Evolutionary conservation across 2,888 invertebrate species (phyloP).

Genomic region (Macrosoma leucophasiata): DNA sequence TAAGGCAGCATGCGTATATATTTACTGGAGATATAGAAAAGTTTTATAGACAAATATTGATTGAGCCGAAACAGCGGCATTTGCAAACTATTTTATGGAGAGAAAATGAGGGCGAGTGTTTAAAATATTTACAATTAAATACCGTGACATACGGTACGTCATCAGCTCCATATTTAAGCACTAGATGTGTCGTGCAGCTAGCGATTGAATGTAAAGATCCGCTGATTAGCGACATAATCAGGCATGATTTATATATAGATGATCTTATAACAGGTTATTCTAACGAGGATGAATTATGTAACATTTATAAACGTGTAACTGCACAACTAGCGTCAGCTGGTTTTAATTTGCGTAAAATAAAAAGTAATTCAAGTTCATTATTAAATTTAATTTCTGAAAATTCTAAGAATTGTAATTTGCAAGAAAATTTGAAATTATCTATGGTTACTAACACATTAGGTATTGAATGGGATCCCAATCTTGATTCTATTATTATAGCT

Average conservation of each 20-base stretch:
- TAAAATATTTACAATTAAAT: slow-evolving; percentile 22
- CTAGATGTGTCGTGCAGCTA: slow-evolving; percentile 11
- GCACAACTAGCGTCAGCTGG: slow-evolving; percentile 2
- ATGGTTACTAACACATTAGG: slow-evolving; percentile 4
- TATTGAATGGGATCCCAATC: slow-evolving; percentile 12
- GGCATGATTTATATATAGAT: slow-evolving; percentile 9
- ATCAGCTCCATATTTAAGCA: slow-evolving; percentile 15
- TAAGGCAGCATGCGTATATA: slow-evolving; percentile 29
- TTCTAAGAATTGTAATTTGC: background rate
- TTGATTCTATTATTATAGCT: slow-evolving; percentile 2
- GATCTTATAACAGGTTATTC: slow-evolving; percentile 6
- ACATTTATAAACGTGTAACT: background rate
- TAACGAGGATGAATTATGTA: background rate
- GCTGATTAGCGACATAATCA: slow-evolving; percentile 4
- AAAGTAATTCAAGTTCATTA: slow-evolving; percentile 6
- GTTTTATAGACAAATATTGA: slow-evolving; percentile 37
- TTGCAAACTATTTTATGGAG: slow-evolving; percentile 42
- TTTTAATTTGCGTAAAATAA: slow-evolving; percentile 9
- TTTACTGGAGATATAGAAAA: slow-evolving; percentile 38
- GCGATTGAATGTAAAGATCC: slow-evolving; percentile 5
- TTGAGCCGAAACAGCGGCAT: slow-evolving; percentile 28
- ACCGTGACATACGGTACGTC: slow-evolving; percentile 33
- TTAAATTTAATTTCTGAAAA: background rate
- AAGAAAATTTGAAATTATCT: slow-evolving; percentile 10
- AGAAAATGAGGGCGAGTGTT: slow-evolving; percentile 16